Evolutionary conservation across 2,888 invertebrate genomes (phyloP), one percentile per base, ranked within the genome.

Genomic region (Pseudoips prasinana): DNA sequence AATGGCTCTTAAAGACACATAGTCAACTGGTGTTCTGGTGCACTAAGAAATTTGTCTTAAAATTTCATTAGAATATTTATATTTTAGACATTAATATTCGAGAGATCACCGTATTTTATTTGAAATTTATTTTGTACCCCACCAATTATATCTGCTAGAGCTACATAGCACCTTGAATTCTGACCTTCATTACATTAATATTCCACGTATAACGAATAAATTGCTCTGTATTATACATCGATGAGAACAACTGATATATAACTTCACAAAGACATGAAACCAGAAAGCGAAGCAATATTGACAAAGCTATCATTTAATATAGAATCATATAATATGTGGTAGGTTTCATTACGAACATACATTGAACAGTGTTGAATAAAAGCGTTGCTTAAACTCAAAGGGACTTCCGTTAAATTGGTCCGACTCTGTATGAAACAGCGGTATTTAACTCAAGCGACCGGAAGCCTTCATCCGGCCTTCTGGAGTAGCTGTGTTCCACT

Each of bases 401-500:
- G 33, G 46, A 40, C 39, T 47, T 36, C 33, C 36, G 44, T 51
- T 42, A 56, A 64, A 63, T 61, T 61, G 63, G 56, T 58, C 39
- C 48, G 46, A 51, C 46, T 54, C 56, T 52, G 37, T 39, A 28
- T 55, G 56, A 48, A 53, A 56, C 46, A 51, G 52, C 47, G 51
- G 59, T 53, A 57, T 72, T 71, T 70, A 69, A 65, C 60, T 55
- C 56, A 46, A 61, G 53, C 61, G 52, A 46, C 61, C 71, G 72
- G 74, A 70, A 63, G 59, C 35, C 44, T 45, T 28, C 53, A 56
- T 64, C 70, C 66, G 71, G 64, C 30, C 39, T 35, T 45, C 44
- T 40, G 37, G 31, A 46, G 46, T 41, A 44, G 46, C 28, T 47
- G 29, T 26, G 45, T 36, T 57, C 48, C 41, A 17, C 44, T 51